phyloP scores from a whole-genome alignment of 92 coral and sea anemone species.

The Palythoa grandiflora region DNA sequence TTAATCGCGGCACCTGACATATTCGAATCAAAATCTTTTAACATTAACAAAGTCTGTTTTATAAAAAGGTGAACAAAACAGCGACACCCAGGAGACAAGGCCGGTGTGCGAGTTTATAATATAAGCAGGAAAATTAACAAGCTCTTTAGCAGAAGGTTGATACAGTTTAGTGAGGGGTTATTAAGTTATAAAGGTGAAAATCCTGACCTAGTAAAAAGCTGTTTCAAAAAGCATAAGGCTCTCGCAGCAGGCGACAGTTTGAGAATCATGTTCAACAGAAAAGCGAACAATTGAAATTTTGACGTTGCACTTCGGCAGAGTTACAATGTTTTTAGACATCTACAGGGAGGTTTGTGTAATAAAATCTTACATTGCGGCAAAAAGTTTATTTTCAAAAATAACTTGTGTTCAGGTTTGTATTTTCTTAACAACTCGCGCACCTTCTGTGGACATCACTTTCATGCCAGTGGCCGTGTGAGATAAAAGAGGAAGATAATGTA shows the following conservation, averaged over 20 bases:
- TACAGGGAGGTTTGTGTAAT: background rate
- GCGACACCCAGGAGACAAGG: background rate
- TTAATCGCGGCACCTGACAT: background rate
- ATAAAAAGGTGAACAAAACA: background rate
- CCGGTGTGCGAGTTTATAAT: conserved; percentile 6
- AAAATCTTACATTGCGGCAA: background rate
- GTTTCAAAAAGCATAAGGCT: background rate
- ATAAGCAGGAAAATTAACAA: conserved; percentile 24
- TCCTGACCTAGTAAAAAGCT: background rate
- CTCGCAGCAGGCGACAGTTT: conserved; percentile 42
- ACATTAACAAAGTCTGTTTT: background rate
- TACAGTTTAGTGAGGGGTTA: conserved; percentile 4
- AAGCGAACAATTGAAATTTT: conserved; percentile 19
- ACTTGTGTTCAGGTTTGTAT: conserved; percentile 48
- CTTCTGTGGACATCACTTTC: conserved; percentile 53
- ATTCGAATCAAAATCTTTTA: background rate
- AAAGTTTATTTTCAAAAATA: conserved; percentile 59
- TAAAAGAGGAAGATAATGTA: conserved; percentile 51
- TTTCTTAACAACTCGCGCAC: conserved; percentile 43
- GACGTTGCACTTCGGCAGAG: background rate
- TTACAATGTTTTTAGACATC: background rate
- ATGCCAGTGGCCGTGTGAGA: conserved; percentile 57
- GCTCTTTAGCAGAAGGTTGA: conserved; percentile 15
- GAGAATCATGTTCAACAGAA: conserved; percentile 39
- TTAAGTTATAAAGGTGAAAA: background rate